These are phyloP conservation scores for Megamerina dolium DNA, from an alignment of 2,888 invertebrate genomes.

Conservation along the genomic window DNA sequence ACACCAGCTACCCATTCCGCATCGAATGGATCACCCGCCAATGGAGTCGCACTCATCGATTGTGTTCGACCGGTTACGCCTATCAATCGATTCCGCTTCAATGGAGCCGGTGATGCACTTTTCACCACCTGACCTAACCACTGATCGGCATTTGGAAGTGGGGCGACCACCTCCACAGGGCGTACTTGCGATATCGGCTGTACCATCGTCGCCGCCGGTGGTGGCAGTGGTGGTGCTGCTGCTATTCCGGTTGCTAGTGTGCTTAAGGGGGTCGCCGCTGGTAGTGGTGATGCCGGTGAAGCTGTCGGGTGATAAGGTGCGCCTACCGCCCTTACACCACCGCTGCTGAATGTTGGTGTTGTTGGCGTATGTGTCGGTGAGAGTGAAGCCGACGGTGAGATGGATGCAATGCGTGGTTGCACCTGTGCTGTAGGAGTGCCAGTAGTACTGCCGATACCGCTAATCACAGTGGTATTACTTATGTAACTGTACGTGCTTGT, in stretches of 20 bases:
- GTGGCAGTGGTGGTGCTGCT: conserved; percentile 22
- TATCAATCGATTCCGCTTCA: conserved; percentile 52
- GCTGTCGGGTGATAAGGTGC: conserved; percentile 36
- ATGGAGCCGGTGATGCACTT: conserved; percentile 53
- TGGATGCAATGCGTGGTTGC: conserved; percentile 59
- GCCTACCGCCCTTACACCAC: background rate
- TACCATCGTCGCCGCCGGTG: conserved; percentile 22
- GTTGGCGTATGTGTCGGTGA: background rate
- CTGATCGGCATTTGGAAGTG: conserved; percentile 73
- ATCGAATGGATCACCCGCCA: conserved; percentile 63
- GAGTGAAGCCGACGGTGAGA: conserved; percentile 17
- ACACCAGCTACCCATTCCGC: conserved; percentile 68
- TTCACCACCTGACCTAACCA: conserved; percentile 72
- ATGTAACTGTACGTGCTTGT: conserved; percentile 17
- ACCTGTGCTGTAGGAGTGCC: conserved; percentile 29
- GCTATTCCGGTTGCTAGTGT: conserved; percentile 27
- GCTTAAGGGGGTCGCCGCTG: conserved; percentile 57
- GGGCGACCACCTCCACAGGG: conserved; percentile 42
- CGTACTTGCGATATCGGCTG: conserved; percentile 17
- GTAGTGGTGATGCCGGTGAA: conserved; percentile 52
- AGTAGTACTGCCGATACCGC: conserved; percentile 2
- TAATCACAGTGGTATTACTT: no score
- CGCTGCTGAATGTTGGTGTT: background rate
- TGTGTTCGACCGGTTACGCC: conserved; percentile 56
- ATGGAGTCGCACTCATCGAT: conserved; percentile 52